phyloP scores from a whole-genome alignment of 2,113 vertebrate genomes.

The Choloepus hoffmanni region DNA sequence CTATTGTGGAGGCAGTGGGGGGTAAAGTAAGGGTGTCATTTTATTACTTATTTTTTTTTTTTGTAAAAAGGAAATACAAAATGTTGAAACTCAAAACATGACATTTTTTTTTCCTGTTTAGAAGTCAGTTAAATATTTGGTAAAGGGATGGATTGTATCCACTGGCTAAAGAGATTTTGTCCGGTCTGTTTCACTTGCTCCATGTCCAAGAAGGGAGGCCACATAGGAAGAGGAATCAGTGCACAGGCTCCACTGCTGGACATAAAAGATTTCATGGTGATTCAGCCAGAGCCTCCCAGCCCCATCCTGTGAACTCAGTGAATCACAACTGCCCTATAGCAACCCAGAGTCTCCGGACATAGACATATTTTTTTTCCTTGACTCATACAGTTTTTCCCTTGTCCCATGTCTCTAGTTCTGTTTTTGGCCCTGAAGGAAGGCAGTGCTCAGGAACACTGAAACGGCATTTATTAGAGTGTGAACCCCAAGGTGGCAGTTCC shows the following conservation, averaged over 20 bases:
- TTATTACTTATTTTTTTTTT: background rate
- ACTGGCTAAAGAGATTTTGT: background rate
- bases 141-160: background rate
- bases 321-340: background rate
- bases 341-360: background rate
- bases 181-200: background rate
- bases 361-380: background rate
- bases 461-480: background rate
- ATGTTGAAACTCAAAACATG: background rate
- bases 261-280: background rate
- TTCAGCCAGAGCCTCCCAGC: background rate
- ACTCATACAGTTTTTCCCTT: background rate
- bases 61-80: slow-evolving; percentile 19
- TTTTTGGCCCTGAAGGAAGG: too few species aligned
- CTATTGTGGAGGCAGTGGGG: background rate
- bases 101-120: background rate
- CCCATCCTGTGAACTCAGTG: background rate
- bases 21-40: background rate
- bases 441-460: background rate
- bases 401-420: background rate
- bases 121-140: background rate
- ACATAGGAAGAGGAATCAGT: too few species aligned
- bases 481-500: background rate
- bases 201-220: background rate
- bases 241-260: background rate